A percentile compares a stretch with the other conserved stretches of the same genome.
Evolutionary conservation across 2,888 invertebrate species (phyloP).

Genomic region (Syrista parreyssii): DNA sequence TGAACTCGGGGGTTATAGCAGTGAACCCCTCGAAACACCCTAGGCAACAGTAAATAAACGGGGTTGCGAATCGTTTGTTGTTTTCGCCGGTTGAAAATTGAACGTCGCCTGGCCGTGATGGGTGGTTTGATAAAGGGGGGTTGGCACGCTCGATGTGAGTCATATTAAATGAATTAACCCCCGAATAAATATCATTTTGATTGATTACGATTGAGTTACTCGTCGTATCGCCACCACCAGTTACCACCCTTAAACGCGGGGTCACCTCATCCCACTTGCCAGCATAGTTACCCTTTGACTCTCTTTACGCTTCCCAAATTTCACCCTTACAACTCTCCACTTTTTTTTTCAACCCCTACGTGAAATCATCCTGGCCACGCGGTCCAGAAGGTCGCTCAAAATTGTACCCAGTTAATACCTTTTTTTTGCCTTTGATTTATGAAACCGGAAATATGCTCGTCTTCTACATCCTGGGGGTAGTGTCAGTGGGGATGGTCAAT

Average conservation of each 20-base stretch:
- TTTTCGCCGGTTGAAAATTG: slow-evolving; percentile 1
- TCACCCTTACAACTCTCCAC: not conserved
- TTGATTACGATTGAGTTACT: slow-evolving; percentile 37
- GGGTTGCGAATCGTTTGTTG: not conserved
- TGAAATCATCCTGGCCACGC: not conserved
- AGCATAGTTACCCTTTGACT: not conserved
- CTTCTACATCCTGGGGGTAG: not conserved
- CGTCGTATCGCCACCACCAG: not conserved
- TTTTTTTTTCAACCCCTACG: not conserved
- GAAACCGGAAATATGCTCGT: slow-evolving; percentile 20
- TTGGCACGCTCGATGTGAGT: not conserved
- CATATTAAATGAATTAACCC: slow-evolving; percentile 22
- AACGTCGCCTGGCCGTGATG: not conserved
- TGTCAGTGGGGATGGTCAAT: too few species aligned
- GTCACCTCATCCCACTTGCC: not conserved
- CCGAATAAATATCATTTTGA: slow-evolving; percentile 45
- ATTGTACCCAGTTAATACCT: slow-evolving; percentile 18
- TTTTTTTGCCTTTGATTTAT: slow-evolving; percentile 36
- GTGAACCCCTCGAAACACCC: not conserved
- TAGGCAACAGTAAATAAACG: not conserved
- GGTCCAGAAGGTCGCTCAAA: not conserved
- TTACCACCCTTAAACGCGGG: not conserved
- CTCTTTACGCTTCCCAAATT: not conserved
- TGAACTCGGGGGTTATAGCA: not conserved
- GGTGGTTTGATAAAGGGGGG: not conserved